Evolutionary conservation across 2,888 invertebrate genomes (phyloP), one percentile per base, ranked within the genome.

Genomic region (Xanthia icteritia): DNA sequence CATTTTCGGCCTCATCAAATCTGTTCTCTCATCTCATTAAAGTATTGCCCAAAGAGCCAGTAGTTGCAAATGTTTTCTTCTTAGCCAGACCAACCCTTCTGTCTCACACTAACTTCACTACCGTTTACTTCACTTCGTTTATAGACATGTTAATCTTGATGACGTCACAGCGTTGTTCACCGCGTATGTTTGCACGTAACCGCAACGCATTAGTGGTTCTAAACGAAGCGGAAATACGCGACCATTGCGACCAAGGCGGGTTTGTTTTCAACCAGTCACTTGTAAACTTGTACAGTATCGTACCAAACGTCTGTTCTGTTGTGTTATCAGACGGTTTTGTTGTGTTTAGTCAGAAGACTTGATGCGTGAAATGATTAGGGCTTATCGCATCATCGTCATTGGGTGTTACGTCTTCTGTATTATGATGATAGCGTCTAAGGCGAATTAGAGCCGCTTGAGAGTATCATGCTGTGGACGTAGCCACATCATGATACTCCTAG

Each of bases 201-300:
- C 86, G 85, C 82, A 81, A 76, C 85, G 76, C 83, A 73, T 86
- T 74, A 83, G 60, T 77, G 78, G 72, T 36, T 77, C 39, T 74
- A 60, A 83, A 83, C 83, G 83, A 86, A 83, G 83, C 86, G 86
- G 86, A 86, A 86, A 83, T 63, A 23, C 51, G 48, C 71, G 63
- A 58, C 45, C 48, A 58, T 23, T 76, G 70, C 71, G 45, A 70
- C 66, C 61, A 42, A 69, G 56, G 17, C 58, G 68, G 61, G 63
- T 83, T 77, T 66, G 70, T 75, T 86, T 83, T 82, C 74, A 83
- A 77, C 65, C 17, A 45, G 66, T 63, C 65, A 77, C 73, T 82
- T 72, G 51, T 51, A 51, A 20, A 20, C 51, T 51, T 51, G 39
- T 51, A 65, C 31, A 48, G 20, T 58, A 56, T 56, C 51, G 36